Evolutionary conservation across 1,140 invertebrate species (phyloP).

Genomic region (Pseudomyrmex cubaensis): DNA sequence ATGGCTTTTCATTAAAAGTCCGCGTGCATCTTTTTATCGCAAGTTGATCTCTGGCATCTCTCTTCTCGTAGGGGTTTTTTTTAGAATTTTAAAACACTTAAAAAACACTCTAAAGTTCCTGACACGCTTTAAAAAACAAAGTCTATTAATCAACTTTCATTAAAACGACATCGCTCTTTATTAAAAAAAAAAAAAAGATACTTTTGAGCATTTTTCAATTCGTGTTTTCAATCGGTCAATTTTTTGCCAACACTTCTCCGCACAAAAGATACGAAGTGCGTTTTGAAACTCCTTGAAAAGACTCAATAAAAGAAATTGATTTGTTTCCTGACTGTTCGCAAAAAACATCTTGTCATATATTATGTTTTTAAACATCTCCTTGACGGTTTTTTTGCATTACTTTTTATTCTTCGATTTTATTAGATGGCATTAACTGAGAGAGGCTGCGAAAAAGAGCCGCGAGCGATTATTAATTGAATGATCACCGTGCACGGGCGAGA

Average conservation of each 20-base stretch:
- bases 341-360: no score
- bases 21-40: not conserved
- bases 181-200: no score
- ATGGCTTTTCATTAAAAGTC: not conserved
- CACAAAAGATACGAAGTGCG: no score
- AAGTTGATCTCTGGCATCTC: not conserved
- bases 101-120: not conserved
- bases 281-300: no score
- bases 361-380: not conserved
- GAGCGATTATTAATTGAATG: not conserved
- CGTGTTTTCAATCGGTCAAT: no score
- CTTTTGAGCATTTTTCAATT: no score
- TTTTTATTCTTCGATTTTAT: not conserved
- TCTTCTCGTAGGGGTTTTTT: no score
- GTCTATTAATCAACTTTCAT: no score
- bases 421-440: not conserved
- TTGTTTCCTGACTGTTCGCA: not conserved
- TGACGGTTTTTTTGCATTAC: conserved; percentile 7
- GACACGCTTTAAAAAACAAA: not conserved
- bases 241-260: no score
- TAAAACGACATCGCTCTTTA: no score
- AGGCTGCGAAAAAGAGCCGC: not conserved
- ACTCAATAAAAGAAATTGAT: not conserved
- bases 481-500: no score
- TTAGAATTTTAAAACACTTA: no score